A percentile compares a stretch with the other conserved stretches of the same genome.
Evolutionary conservation across 1,140 invertebrate genomes (phyloP).

Genomic region (Batillaria attramentaria): DNA sequence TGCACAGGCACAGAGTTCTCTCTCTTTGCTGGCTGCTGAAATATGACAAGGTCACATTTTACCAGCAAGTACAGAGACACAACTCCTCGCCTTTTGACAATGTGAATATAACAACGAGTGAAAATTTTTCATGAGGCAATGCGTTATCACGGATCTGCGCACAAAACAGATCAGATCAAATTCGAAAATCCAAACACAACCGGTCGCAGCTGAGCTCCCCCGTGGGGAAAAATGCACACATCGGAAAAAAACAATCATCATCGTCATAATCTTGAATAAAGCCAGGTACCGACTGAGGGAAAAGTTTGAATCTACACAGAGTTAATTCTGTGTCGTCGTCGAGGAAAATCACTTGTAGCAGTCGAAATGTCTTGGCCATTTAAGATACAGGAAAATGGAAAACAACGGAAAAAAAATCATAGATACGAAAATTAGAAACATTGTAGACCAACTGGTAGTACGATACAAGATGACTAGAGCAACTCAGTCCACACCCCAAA

Average conservation of each 20-base stretch:
- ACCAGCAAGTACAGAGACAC: too few species aligned
- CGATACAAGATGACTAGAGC: not conserved
- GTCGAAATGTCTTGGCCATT: not conserved
- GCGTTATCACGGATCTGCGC: not conserved
- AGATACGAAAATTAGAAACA: slow-evolving; percentile 5
- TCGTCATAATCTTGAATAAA: not conserved
- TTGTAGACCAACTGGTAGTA: not conserved
- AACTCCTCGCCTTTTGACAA: too few species aligned
- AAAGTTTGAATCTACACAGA: not conserved
- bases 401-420: not conserved
- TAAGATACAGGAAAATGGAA: not conserved
- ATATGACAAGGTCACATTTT: too few species aligned
- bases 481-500: slow-evolving; percentile 15
- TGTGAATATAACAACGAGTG: too few species aligned
- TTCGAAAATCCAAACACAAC: not conserved
- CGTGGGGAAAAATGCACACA: slow-evolving; percentile 1
- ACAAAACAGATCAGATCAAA: not conserved
- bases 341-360: not conserved
- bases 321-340: slow-evolving; percentile 1
- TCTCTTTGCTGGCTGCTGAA: too few species aligned
- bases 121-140: slow-evolving; percentile 1
- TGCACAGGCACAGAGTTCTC: too few species aligned
- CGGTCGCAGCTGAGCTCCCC: not conserved
- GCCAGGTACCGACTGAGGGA: not conserved
- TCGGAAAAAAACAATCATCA: not conserved